Evolutionary conservation across 2,888 invertebrate genomes (phyloP), one percentile per base, ranked within the genome.

Genomic region (Venusia cambrica): DNA sequence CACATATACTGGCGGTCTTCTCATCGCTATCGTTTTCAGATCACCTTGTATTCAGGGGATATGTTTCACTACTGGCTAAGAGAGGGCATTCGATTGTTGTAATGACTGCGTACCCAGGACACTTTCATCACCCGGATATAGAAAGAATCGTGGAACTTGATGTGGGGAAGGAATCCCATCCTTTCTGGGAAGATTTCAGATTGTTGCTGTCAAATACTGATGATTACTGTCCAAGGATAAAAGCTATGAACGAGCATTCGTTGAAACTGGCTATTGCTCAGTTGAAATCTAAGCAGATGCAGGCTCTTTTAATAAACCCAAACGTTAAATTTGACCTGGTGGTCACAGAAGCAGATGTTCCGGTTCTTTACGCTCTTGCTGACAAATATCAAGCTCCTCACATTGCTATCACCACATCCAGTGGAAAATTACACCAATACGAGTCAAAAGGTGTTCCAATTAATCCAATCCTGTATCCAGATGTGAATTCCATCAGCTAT

Each of bases 321-420:
- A 78, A 77, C 13, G 63, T 85, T 11, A 73, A 75, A 33, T 91
- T 90, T 46, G 91, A 91, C 58, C 54, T 90, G 14, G 80, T 90
- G 0, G 65, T 91, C 17, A 76, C 87, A 2, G 91, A 91, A 61
- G 78, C 84, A n/a, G 73, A 89, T 3, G 69, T 83, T 2, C 88
- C 89, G 0, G 31, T 87, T 0, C 54, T 88, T 17, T 88, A 85
- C 34, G 88, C 81, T 0, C 78, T 88, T 8, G 88, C 88, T 8
- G 79, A 89, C 19, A 87, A 87, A 47, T 90, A 90, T 52, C 62
- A 84, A 14, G 80, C 73, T 11, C 89, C 90, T 2, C 78, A 89
- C 19, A 88, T 91, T 34, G 76, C 87, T 2, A 78, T 90, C 2
- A 79, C 87, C 3, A 72, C 89, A 0, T 66, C 88, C 3, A 87